Conservation (phyloP, 2,797 vertebrate genomes). For the Vipera latastei region DNA sequence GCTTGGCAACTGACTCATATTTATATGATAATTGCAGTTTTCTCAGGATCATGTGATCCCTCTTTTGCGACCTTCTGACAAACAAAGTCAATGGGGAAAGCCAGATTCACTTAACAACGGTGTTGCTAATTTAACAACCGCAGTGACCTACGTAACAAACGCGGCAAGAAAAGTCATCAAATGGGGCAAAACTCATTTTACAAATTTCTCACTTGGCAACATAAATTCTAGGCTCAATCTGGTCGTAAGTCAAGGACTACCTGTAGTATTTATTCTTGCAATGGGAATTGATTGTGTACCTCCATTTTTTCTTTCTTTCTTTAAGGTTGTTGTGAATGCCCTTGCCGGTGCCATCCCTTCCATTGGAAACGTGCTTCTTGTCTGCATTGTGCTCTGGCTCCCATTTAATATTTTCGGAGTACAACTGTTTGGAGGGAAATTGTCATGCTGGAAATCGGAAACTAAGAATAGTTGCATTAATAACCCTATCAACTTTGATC, state of each 20-base stretch:
- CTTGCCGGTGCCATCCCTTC: conserved; percentile 72
- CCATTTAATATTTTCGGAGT: conserved; percentile 74
- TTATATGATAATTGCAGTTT: not conserved
- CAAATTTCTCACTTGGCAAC: not conserved
- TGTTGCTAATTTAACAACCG: not conserved
- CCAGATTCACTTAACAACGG: not conserved
- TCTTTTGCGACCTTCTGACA: not conserved
- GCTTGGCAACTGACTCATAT: not conserved
- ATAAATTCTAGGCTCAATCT: not conserved
- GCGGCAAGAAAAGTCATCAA: not conserved
- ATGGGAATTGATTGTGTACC: not conserved
- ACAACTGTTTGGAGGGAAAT: conserved; percentile 61
- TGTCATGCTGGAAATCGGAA: conserved; percentile 29
- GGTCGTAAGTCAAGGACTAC: not conserved
- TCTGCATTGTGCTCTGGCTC: conserved; percentile 77
- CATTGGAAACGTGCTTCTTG: conserved; percentile 73
- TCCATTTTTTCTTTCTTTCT: conserved; percentile 1
- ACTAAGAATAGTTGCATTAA: not conserved
- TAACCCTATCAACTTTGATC: conserved; percentile 67
- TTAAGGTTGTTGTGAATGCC: conserved; percentile 74
- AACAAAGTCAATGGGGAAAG: not conserved
- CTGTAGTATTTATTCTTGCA: not conserved
- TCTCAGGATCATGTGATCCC: not conserved
- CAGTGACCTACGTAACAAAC: not conserved
- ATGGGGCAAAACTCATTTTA: not conserved